phyloP scores from a whole-genome alignment of 1,140 invertebrate species.

The Venturia canescens region DNA sequence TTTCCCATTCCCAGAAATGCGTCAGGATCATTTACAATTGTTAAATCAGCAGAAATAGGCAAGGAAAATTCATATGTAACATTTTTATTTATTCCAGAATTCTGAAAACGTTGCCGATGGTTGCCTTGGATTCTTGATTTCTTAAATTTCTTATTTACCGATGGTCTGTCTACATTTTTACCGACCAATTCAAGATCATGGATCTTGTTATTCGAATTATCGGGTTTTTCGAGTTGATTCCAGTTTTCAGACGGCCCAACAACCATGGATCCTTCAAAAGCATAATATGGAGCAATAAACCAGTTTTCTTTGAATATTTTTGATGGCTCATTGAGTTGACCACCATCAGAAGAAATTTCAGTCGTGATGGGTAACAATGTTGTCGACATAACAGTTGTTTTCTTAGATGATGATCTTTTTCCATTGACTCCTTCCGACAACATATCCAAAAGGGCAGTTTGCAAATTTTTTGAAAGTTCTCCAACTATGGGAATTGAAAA shows the following conservation, averaged over 20 bases:
- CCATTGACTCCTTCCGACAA: neutral
- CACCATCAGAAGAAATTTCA: neutral
- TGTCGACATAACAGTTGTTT: neutral
- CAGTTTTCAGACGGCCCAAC: conserved; percentile 7
- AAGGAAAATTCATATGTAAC: neutral
- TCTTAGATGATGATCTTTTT: neutral
- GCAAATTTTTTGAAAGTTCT: conserved; percentile 20
- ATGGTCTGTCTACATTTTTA: no score
- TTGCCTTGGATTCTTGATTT: no score
- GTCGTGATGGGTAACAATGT: neutral
- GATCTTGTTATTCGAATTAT: neutral
- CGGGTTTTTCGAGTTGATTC: neutral
- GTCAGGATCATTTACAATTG: neutral
- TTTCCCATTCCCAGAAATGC: neutral
- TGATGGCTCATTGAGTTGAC: neutral
- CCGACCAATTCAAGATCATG: no score
- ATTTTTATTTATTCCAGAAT: neutral
- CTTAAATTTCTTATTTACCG: no score
- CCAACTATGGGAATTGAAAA: conserved; percentile 3
- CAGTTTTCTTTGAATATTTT: neutral
- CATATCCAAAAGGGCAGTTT: conserved; percentile 22
- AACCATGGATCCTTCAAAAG: conserved; percentile 24
- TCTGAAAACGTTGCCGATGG: no score
- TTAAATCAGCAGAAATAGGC: neutral
- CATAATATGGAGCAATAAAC: conserved; percentile 34